Base-by-base conservation (phyloP, 1,140 invertebrate genomes). In the Paracyclopina nana region DNA sequence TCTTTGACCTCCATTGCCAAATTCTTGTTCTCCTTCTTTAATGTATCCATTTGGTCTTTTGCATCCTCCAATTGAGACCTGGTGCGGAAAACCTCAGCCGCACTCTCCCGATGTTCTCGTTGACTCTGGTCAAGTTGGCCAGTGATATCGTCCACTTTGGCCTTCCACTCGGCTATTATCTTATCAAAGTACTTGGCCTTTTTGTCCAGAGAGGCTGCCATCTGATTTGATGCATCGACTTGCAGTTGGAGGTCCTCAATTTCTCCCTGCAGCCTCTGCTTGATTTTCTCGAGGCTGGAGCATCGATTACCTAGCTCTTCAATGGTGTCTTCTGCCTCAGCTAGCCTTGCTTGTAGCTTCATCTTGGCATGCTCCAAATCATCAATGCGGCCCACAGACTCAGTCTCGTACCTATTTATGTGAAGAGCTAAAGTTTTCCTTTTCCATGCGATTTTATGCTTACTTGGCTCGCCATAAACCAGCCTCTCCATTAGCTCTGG, bases 11-110 rank as follows among this genome's bases (percentile, higher is more conserved):
- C 90, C 72, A 95, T 75, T 58, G 87, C 85, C 57, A 97, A 74
- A 71, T 95, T 95, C 77, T 97, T 97, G 75, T 87, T 91, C 70
- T 98, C 94, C 69, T 94, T 94, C 69, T 99, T 92, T 63, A 87
- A 90, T 60, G 85, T 86, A 66, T 98, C 94, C 46, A 99, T 75
- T 70, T 98, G 92, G 58, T 83, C 80, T 56, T 87, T 82, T 55
- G n/a, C n/a, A n/a, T n/a, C n/a, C n/a, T n/a, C n/a, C n/a, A n/a
- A n/a, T n/a, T n/a, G n/a, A n/a, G n/a, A n/a, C n/a, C n/a, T n/a
- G n/a, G n/a, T n/a, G n/a, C n/a, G n/a, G n/a, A n/a, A n/a, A n/a
- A n/a, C n/a, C n/a, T n/a, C n/a, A n/a, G n/a, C n/a, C n/a, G n/a
- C n/a, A n/a, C n/a, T n/a, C n/a, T n/a, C n/a, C n/a, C n/a, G n/a